phyloP scores from a whole-genome alignment of 1,140 invertebrate genomes.

The Chymomyza costata region DNA sequence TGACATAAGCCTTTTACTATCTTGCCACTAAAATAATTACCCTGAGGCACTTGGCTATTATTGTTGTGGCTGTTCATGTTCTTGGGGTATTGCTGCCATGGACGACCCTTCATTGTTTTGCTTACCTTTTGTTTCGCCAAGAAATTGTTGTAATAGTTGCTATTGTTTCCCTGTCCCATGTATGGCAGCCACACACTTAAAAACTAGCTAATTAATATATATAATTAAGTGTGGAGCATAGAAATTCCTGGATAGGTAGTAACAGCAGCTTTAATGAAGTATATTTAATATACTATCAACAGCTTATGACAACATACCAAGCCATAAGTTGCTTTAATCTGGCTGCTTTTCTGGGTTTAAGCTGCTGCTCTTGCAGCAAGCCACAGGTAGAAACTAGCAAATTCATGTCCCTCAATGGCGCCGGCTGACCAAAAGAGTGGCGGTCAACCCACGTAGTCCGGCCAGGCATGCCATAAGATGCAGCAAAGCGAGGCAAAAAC shows the following conservation, averaged over 20 bases:
- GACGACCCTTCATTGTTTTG: not conserved
- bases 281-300: not conserved
- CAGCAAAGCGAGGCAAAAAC: conserved; percentile 18
- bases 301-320: no score
- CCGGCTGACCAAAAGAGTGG: not conserved
- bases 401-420: not conserved
- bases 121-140: not conserved
- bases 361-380: no score
- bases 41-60: not conserved
- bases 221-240: not conserved
- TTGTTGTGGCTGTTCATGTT: not conserved
- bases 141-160: not conserved
- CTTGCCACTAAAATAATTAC: not conserved
- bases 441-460: not conserved
- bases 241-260: not conserved
- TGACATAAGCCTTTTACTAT: no score
- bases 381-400: not conserved
- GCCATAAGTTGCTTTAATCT: no score
- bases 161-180: not conserved
- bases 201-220: not conserved
- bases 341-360: not conserved
- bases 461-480: conserved; percentile 1
- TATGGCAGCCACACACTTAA: not conserved
- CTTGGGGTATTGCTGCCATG: not conserved
- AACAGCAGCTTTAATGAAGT: not conserved